phyloP scores from a whole-genome alignment of 2,888 invertebrate species.

The Eurois occulta region DNA sequence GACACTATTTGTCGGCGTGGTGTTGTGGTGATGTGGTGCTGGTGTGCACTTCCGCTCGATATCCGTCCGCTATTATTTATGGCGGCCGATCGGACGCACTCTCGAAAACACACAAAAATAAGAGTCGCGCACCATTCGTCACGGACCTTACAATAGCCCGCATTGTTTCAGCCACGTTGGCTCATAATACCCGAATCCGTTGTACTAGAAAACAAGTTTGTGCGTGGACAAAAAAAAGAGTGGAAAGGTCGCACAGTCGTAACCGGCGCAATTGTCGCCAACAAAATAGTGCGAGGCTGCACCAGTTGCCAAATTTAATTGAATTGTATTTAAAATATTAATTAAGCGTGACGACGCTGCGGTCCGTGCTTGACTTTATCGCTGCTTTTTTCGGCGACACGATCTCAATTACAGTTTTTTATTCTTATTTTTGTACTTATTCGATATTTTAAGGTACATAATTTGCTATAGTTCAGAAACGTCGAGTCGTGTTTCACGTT shows the following conservation, averaged over 20 bases:
- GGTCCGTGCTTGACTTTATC: conserved; percentile 80
- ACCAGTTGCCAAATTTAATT: conserved; percentile 82
- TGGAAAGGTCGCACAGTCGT: conserved; percentile 72
- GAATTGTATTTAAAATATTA: conserved; percentile 86
- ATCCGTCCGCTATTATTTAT: conserved; percentile 86
- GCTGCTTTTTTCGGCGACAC: conserved; percentile 82
- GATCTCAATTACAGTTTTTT: conserved; percentile 84
- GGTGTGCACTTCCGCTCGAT: conserved; percentile 86
- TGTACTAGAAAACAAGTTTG: conserved; percentile 81
- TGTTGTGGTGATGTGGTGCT: conserved; percentile 52
- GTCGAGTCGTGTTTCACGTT: conserved; percentile 86
- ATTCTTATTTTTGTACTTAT: conserved; percentile 77
- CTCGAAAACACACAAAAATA: conserved; percentile 88
- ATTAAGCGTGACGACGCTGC: conserved; percentile 83
- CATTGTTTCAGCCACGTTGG: conserved; percentile 85
- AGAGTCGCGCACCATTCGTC: conserved; percentile 85
- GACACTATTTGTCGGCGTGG: conserved; percentile 81
- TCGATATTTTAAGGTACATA: conserved; percentile 85
- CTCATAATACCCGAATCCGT: conserved; percentile 79
- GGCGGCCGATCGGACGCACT: conserved; percentile 82
- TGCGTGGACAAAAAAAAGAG: conserved; percentile 72
- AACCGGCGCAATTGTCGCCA: conserved; percentile 64
- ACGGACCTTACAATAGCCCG: conserved; percentile 82
- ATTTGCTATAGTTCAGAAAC: conserved; percentile 84
- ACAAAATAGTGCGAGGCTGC: conserved; percentile 73